These are phyloP conservation scores for Lampropteryx suffumata DNA, from an alignment of 2,888 invertebrate genomes.

Conservation along the genomic window DNA sequence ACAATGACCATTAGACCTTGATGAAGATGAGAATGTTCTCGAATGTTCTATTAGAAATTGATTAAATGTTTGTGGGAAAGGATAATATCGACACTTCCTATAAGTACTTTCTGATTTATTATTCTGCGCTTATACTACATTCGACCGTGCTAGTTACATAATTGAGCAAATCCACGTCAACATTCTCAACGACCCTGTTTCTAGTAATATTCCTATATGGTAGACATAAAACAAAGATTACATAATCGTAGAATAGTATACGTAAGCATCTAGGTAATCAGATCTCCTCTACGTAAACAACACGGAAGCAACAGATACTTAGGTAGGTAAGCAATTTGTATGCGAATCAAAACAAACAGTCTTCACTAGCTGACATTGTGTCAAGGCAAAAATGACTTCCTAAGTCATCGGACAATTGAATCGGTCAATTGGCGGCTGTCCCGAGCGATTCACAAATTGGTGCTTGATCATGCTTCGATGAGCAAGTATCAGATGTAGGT, in stretches of 20 bases:
- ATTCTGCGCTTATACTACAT: too few species aligned
- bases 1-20: neutral
- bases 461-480: conserved; percentile 64
- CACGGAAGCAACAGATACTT: conserved; percentile 9
- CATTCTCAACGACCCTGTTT: neutral
- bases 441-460: conserved; percentile 65
- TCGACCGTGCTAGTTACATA: too few species aligned
- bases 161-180: neutral
- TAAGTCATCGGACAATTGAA: conserved; percentile 74
- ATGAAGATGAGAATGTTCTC: conserved; percentile 2
- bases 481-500: conserved; percentile 48
- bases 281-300: conserved; percentile 13
- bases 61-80: neutral
- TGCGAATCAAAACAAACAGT: conserved; percentile 44
- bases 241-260: conserved; percentile 11
- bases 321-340: conserved; percentile 5
- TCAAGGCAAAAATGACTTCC: conserved; percentile 67
- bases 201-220: neutral
- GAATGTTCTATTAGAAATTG: neutral
- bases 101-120: too few species aligned
- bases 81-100: too few species aligned
- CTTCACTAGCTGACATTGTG: conserved; percentile 45
- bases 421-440: conserved; percentile 58
- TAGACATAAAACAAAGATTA: conserved; percentile 9
- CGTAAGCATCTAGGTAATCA: too few species aligned